Evolutionary conservation across 2,888 invertebrate species (phyloP).

Genomic region (Rutpela maculata): DNA sequence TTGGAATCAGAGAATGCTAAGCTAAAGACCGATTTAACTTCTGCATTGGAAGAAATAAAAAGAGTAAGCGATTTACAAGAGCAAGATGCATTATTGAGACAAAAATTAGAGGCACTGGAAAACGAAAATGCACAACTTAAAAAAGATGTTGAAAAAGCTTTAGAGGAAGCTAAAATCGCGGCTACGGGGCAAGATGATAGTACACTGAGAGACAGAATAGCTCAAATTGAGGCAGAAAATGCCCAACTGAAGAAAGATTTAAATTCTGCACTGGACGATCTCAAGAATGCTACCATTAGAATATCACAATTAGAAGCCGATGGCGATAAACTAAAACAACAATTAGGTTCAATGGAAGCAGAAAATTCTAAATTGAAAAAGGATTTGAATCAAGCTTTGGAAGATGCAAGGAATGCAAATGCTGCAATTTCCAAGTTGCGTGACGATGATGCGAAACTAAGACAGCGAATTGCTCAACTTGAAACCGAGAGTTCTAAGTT

Average conservation of each 20-base stretch:
- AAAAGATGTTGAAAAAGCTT: slow-evolving; percentile 48
- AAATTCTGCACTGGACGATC: slow-evolving; percentile 48
- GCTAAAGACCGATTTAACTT: slow-evolving; percentile 52
- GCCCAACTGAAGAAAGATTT: slow-evolving; percentile 48
- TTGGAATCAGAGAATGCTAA: slow-evolving; percentile 57
- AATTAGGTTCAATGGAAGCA: slow-evolving; percentile 50
- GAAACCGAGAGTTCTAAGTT: slow-evolving; percentile 47
- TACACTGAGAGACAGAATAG: slow-evolving; percentile 49
- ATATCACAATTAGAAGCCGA: slow-evolving; percentile 43
- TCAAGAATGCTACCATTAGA: slow-evolving; percentile 47
- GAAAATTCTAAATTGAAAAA: slow-evolving; percentile 56
- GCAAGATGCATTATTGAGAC: slow-evolving; percentile 47
- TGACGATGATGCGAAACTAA: slow-evolving; percentile 44
- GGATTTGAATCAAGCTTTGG: slow-evolving; percentile 53
- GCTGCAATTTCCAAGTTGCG: slow-evolving; percentile 32
- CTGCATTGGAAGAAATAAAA: slow-evolving; percentile 49
- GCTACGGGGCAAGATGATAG: slow-evolving; percentile 46
- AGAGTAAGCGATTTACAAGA: slow-evolving; percentile 48
- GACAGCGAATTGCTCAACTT: slow-evolving; percentile 43
- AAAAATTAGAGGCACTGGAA: slow-evolving; percentile 37
- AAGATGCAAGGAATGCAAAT: slow-evolving; percentile 50
- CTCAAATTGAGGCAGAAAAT: slow-evolving; percentile 52
- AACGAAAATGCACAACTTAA: slow-evolving; percentile 52
- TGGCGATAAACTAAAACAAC: slow-evolving; percentile 53
- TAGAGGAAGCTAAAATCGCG: slow-evolving; percentile 48